Evolutionary conservation across 2,888 invertebrate species (phyloP).

Genomic region (Zelleria hepariella): DNA sequence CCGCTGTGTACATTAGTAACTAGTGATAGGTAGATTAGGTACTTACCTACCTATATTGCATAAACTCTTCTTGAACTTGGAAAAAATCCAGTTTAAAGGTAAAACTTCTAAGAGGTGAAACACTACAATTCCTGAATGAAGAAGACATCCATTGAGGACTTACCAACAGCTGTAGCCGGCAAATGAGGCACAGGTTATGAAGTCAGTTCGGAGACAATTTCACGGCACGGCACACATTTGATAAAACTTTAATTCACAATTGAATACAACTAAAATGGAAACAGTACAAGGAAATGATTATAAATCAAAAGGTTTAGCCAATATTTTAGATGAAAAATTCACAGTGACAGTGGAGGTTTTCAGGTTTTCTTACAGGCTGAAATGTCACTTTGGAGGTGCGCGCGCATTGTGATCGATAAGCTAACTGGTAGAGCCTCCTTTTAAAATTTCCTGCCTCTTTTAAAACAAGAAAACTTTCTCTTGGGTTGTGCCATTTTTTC

Average conservation of each 20-base stretch:
- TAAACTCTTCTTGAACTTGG: too few relatives aligned
- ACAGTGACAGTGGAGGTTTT: background rate
- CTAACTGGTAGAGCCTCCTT: background rate
- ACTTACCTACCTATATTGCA: too few relatives aligned
- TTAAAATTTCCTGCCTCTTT: background rate
- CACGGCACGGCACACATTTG: too few relatives aligned
- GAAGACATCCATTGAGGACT: background rate
- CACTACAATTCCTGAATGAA: background rate
- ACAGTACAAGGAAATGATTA: background rate
- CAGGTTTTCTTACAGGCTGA: conserved; percentile 17
- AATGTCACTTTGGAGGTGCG: conserved; percentile 41
- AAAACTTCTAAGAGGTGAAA: too few relatives aligned
- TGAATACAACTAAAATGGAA: background rate
- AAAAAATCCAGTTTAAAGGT: too few relatives aligned
- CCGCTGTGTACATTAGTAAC: too few relatives aligned
- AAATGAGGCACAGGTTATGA: background rate
- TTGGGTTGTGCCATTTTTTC: background rate
- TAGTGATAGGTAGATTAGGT: too few relatives aligned
- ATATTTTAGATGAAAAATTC: background rate
- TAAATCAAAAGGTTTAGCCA: background rate
- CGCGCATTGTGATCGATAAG: conserved; percentile 58
- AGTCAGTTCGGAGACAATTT: background rate
- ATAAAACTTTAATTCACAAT: background rate
- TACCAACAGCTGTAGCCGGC: background rate
- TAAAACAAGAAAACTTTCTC: background rate